Percentiles rank a stretch among this genome's conserved stretches.
Conservation (phyloP, 2,113 vertebrate species). For the Nesoenas mayeri region DNA sequence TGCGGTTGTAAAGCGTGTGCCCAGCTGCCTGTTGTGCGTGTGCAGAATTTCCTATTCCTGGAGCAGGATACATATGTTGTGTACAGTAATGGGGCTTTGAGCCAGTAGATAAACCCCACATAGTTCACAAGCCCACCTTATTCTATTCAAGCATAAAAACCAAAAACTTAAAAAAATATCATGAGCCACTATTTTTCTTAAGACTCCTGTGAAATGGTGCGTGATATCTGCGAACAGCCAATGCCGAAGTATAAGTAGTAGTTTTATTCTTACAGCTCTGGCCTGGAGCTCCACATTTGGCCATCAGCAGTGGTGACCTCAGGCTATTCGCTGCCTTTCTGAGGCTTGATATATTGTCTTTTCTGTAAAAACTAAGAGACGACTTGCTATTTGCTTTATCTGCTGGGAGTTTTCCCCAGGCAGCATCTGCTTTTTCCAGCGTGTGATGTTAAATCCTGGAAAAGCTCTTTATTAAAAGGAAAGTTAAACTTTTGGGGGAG, state of each 20-base stretch:
- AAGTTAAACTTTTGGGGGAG: accelerated
- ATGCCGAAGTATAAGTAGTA: accelerated
- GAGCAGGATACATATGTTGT: accelerated
- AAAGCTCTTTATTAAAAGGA: not conserved
- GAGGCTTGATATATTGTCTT: accelerated
- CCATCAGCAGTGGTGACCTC: accelerated
- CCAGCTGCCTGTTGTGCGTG: accelerated
- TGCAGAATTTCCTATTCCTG: accelerated
- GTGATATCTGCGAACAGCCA: not conserved
- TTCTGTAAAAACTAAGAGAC: not conserved
- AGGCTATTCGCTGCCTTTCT: not conserved
- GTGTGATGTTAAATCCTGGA: accelerated
- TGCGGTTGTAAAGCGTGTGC: accelerated
- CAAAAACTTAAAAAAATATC: not conserved
- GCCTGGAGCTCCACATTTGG: not conserved
- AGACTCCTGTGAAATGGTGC: not conserved
- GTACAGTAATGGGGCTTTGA: accelerated
- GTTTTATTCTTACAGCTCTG: not conserved
- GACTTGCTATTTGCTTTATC: not conserved
- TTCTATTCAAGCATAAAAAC: not conserved
- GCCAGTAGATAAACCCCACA: not conserved
- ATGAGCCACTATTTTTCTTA: not conserved
- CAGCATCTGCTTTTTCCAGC: accelerated
- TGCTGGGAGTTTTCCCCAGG: not conserved
- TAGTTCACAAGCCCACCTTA: not conserved